Conservation (phyloP, 2,888 invertebrate species). For the Sipha maydis region DNA sequence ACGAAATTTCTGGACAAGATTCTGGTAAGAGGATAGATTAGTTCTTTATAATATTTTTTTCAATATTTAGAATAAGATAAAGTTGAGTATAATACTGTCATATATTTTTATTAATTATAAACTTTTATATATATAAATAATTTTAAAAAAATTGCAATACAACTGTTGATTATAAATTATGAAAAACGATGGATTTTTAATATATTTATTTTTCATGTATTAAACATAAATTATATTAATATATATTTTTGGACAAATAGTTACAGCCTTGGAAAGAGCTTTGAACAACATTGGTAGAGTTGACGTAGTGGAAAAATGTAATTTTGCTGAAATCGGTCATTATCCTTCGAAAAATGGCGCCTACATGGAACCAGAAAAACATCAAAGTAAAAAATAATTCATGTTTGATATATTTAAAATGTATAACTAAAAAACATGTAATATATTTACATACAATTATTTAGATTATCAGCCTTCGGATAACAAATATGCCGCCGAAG, state of each 20-base stretch:
- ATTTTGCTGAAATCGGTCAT: slow-evolving; percentile 67
- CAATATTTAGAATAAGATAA: too few species aligned
- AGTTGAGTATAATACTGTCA: not conserved
- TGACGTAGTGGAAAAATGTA: slow-evolving; percentile 89
- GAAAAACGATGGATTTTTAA: too few species aligned
- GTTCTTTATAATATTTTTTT: not conserved
- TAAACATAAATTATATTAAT: not conserved
- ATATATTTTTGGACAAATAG: slow-evolving; percentile 66
- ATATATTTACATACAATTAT: not conserved
- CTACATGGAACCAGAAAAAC: slow-evolving; percentile 43
- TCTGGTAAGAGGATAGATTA: slow-evolving; percentile 64
- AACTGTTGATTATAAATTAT: too few species aligned
- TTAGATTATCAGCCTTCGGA: slow-evolving; percentile 73
- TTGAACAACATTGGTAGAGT: slow-evolving; percentile 87
- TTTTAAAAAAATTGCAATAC: too few species aligned
- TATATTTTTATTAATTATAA: not conserved
- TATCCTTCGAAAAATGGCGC: slow-evolving; percentile 33
- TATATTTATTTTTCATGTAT: too few species aligned
- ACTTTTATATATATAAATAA: too few species aligned
- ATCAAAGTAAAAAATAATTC: slow-evolving; percentile 62
- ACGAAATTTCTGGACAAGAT: slow-evolving; percentile 71
- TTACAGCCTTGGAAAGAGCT: slow-evolving; percentile 83
- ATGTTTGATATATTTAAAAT: not conserved
- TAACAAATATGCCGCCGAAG: slow-evolving; percentile 83
- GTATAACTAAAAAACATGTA: not conserved